Percentiles rank a stretch among this genome's conserved stretches.
Evolutionary conservation across 92 coral and sea anemone species (phyloP).

Genomic region (Epizoanthus ramosus): DNA sequence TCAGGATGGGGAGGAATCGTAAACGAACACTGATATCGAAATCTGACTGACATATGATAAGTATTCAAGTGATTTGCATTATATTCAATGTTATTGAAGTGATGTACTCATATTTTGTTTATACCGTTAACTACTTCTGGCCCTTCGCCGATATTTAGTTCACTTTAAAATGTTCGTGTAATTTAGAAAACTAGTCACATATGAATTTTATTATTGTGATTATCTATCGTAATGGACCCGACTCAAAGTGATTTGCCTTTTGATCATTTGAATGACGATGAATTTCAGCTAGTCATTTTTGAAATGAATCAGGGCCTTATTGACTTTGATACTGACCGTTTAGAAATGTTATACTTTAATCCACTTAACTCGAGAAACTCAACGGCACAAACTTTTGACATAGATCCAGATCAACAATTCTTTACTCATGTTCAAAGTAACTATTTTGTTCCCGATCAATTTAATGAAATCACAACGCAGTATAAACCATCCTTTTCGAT

Average conservation of each 20-base stretch:
- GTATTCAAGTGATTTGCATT: constrained; percentile 11
- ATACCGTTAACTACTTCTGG: constrained; percentile 16
- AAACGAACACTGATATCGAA: constrained; percentile 23
- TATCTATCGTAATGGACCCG: constrained; percentile 17
- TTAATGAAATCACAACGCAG: not conserved
- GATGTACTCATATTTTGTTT: constrained; percentile 23
- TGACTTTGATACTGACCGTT: constrained; percentile 5
- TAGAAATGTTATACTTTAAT: constrained; percentile 8
- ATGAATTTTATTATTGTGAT: constrained; percentile 10
- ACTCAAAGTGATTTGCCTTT: constrained; percentile 6
- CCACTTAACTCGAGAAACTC: not conserved
- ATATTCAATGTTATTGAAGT: constrained; percentile 10
- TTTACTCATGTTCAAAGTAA: not conserved
- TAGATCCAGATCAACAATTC: constrained; percentile 13
- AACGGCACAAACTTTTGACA: constrained; percentile 2
- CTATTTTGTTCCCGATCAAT: not conserved
- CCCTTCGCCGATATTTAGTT: constrained; percentile 19
- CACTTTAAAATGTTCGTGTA: constrained; percentile 6
- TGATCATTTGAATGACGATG: not conserved
- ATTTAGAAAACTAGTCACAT: constrained; percentile 13
- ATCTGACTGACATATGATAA: constrained; percentile 15
- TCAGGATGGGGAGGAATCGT: constrained; percentile 3
- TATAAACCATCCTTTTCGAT: not conserved
- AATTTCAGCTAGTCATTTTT: not conserved
- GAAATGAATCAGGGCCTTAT: constrained; percentile 10